Percentiles rank a stretch among this genome's conserved stretches.
These are phyloP conservation scores for Podarcis raffonei DNA, from an alignment of 2,113 vertebrate genomes.

Conservation along the genomic window DNA sequence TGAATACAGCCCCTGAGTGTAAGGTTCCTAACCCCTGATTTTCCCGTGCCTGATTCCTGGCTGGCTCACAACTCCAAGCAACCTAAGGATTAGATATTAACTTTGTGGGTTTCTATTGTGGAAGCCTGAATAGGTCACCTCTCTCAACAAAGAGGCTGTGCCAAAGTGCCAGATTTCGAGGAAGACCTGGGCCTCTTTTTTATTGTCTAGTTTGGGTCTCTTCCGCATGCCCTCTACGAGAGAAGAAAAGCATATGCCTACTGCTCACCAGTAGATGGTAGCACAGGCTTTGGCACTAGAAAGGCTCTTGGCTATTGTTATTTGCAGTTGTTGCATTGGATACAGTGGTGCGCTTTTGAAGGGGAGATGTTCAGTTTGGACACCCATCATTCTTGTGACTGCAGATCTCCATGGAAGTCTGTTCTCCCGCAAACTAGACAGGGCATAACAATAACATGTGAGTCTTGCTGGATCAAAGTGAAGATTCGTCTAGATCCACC, in stretches of 20 bases:
- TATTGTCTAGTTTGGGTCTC: background rate
- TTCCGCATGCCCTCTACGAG: background rate
- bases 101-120: background rate
- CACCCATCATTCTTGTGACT: background rate
- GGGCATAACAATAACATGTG: background rate
- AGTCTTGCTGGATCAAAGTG: background rate
- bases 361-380: background rate
- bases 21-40: too few relatives aligned
- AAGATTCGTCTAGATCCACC: too few relatives aligned
- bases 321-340: background rate
- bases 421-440: background rate
- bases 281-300: background rate
- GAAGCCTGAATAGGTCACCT: background rate
- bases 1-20: too few relatives aligned
- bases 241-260: background rate
- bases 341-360: background rate
- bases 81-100: background rate
- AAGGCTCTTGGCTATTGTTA: background rate
- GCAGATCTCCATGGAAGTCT: background rate
- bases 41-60: background rate
- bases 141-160: background rate
- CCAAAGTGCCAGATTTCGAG: background rate
- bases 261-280: background rate
- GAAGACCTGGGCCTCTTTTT: too few relatives aligned
- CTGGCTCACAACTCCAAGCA: background rate